A percentile compares a stretch with the other conserved stretches of the same genome.
Conservation (phyloP, 2,113 vertebrate species). For the Corythornis vintsioides region DNA sequence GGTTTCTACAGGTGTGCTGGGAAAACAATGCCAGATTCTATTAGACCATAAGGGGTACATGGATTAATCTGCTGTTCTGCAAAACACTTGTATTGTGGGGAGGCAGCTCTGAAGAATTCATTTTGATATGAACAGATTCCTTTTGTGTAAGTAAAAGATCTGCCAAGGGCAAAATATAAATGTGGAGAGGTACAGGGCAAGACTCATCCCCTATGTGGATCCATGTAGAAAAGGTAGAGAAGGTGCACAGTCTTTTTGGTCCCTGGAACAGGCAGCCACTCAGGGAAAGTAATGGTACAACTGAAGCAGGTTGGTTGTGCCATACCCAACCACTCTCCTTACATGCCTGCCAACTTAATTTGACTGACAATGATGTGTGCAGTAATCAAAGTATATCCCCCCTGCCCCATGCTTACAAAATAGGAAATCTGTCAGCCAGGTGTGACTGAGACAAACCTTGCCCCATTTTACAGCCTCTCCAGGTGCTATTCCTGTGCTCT, state of each 20-base stretch:
- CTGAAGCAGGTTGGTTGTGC: not conserved
- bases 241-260: not conserved
- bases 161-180: not conserved
- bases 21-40: not conserved
- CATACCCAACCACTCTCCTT: not conserved
- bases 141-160: not conserved
- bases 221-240: rapidly evolving
- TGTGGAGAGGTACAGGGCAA: not conserved
- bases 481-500: not conserved
- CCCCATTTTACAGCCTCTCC: not conserved
- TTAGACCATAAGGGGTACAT: not conserved
- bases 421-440: not conserved
- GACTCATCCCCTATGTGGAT: not conserved
- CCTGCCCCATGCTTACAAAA: not conserved
- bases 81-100: not conserved
- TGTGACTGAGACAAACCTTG: rapidly evolving
- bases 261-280: not conserved
- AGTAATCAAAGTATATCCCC: not conserved
- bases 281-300: too few relatives aligned
- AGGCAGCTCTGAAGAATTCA: not conserved
- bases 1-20: not conserved
- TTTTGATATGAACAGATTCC: not conserved
- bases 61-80: not conserved
- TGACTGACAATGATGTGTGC: not conserved
- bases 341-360: rapidly evolving